Conservation (phyloP, 35 echinoderm and acorn worm species). For the Heliocidaris tuberculata region DNA sequence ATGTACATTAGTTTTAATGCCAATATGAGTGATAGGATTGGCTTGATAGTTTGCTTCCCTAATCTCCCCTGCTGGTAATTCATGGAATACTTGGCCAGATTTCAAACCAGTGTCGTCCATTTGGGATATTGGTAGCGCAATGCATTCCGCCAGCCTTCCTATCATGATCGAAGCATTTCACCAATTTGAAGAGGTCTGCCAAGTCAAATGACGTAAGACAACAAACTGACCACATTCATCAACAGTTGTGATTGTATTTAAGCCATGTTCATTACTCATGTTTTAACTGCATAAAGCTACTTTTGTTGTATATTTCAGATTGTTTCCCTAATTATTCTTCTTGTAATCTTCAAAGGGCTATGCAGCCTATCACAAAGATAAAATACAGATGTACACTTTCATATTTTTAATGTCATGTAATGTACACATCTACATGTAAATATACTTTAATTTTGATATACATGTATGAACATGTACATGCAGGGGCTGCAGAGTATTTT, state of each 20-base stretch:
- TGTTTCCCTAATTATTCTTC: no score
- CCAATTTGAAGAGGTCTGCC: not conserved
- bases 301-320: no score
- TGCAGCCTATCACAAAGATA: no score
- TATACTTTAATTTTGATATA: no score
- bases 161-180: not conserved
- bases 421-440: no score
- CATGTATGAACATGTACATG: no score
- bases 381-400: no score
- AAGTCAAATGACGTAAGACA: not conserved
- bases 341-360: no score
- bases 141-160: not conserved
- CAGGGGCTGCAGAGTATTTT: no score
- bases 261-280: not conserved
- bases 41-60: not conserved
- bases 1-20: not conserved
- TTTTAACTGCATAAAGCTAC: no score
- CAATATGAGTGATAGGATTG: not conserved
- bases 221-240: not conserved
- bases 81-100: not conserved
- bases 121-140: not conserved
- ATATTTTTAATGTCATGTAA: no score
- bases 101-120: constrained; percentile 9
- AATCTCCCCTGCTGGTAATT: not conserved
- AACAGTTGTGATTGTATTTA: not conserved